Evolutionary conservation across 2,888 invertebrate genomes (phyloP), one percentile per base, ranked within the genome.

Genomic region (Patella ulyssiponensis): DNA sequence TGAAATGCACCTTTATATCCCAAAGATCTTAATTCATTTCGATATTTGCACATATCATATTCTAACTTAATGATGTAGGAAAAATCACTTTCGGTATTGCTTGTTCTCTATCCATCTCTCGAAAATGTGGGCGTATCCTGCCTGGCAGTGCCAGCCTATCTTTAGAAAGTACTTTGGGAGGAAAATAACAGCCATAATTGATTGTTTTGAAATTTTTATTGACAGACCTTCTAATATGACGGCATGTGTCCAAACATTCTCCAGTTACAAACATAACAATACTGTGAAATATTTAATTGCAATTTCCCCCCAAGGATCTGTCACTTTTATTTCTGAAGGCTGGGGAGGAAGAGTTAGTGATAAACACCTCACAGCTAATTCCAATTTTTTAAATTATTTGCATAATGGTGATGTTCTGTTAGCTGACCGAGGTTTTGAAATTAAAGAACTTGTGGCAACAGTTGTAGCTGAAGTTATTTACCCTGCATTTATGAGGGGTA

Each of bases 221-320:
- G n/a, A n/a, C n/a, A n/a, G n/a, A n/a, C n/a, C n/a, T n/a, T n/a
- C n/a, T n/a, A n/a, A n/a, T n/a, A n/a, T n/a, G n/a, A n/a, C n/a
- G n/a, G n/a, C n/a, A n/a, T n/a, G n/a, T n/a, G n/a, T n/a, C n/a
- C n/a, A n/a, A n/a, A n/a, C n/a, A n/a, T n/a, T n/a, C n/a, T n/a
- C n/a, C 23, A 78, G 77, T 17, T 84, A 86, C 74, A 86, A 85
- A 74, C 80, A 80, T 70, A 79, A 82, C 54, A 82, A 86, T 74
- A 84, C 86, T 0, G 75, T 80, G 2, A 85, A 86, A 79, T 86
- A 79, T 80, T 70, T 86, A 33, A 84, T 85, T 64, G 85, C 83
- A 1, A 84, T 87, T n/a, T 64, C 78, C 82, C 86, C 85, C 53
- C 85, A 85, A 70, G 85, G 85, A 54, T 58, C 69, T 27, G 79